phyloP scores from a whole-genome alignment of 1,140 invertebrate genomes.

The Pararge aegeria region DNA sequence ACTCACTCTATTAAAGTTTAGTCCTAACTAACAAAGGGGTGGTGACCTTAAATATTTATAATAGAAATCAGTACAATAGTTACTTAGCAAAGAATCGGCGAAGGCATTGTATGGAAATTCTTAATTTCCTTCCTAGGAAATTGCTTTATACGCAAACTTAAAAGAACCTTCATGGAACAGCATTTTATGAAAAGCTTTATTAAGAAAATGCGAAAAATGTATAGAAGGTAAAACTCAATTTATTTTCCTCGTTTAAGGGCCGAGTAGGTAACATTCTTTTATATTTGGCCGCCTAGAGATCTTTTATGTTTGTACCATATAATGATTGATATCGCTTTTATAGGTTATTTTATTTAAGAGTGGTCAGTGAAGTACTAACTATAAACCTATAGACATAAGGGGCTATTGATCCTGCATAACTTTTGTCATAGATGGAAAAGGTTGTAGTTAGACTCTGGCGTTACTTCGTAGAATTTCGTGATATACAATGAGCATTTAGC shows the following conservation, averaged over 20 bases:
- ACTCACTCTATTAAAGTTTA: neutral
- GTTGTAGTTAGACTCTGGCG: too few relatives aligned
- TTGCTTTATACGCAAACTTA: constrained; percentile 44
- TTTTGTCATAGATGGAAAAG: too few relatives aligned
- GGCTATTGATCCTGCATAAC: too few relatives aligned
- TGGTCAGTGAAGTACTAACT: too few relatives aligned
- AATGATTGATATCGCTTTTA: too few relatives aligned
- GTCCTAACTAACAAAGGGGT: neutral
- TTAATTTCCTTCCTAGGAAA: constrained; percentile 62
- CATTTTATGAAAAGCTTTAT: constrained; percentile 8
- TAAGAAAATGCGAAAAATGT: neutral
- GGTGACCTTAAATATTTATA: constrained; percentile 10
- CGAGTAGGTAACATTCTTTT: neutral
- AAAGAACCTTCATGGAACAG: constrained; percentile 12
- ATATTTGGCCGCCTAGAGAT: neutral
- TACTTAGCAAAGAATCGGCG: constrained; percentile 23
- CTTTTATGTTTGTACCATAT: too few relatives aligned
- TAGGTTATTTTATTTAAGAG: too few relatives aligned
- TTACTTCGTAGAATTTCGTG: too few relatives aligned
- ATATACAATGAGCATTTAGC: too few relatives aligned
- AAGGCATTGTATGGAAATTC: constrained; percentile 39
- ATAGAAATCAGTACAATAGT: constrained; percentile 26
- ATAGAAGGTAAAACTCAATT: constrained; percentile 9
- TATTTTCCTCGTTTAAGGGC: neutral
- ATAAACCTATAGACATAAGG: too few relatives aligned